These are phyloP conservation scores for Calyptomena viridis DNA, from an alignment of 2,113 vertebrate species.

Conservation along the genomic window DNA sequence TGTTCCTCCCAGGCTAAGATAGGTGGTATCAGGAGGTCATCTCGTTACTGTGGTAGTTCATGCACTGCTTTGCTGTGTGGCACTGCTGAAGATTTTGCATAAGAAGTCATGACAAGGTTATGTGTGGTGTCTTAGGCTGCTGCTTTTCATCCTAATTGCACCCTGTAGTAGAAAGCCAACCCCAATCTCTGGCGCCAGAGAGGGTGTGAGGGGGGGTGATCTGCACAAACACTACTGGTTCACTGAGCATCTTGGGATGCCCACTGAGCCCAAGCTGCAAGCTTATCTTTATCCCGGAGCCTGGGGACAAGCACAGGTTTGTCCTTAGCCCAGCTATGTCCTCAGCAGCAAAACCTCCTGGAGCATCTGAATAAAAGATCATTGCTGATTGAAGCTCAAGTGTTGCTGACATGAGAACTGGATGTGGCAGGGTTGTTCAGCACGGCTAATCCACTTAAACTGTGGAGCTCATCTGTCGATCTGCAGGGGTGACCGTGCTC, in stretches of 20 bases:
- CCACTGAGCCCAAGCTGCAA: rapidly evolving
- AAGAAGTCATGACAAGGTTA: neutral
- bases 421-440: neutral
- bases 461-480: neutral
- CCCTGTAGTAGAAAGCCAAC: neutral
- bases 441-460: conserved; percentile 40
- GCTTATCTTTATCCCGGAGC: neutral
- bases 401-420: neutral
- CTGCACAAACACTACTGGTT: neutral
- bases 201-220: rapidly evolving
- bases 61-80: neutral
- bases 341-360: neutral
- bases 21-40: neutral
- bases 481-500: neutral
- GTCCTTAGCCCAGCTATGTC: neutral
- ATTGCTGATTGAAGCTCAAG: neutral
- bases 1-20: neutral
- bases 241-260: neutral
- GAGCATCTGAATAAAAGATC: neutral
- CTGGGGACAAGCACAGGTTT: neutral
- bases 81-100: neutral
- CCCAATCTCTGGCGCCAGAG: neutral
- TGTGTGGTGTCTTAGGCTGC: neutral
- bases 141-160: neutral
- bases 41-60: neutral